Evolutionary conservation across 2,888 invertebrate species (phyloP), one percentile per base, ranked within the genome.

Genomic region (Dynastes grantii): DNA sequence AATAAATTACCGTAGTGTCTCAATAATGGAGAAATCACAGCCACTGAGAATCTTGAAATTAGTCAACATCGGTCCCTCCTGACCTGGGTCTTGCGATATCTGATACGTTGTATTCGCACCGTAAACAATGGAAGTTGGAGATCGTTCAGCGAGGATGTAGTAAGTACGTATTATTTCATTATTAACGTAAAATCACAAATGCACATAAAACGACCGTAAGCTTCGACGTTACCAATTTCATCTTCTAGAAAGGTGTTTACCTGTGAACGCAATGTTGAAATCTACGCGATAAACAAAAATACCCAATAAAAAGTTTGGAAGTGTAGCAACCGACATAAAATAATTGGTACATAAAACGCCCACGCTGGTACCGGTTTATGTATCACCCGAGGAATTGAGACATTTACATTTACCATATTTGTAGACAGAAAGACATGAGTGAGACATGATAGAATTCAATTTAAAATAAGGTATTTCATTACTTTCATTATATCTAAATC

Each of bases 1-100:
- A 83, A 84, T 84, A 85, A 83, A 84, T 84, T 84, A 84, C 81
- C 83, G 81, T 83, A 83, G 84, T 83, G 84, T 84, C 84, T 84
- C 84, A 84, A 84, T 85, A 81, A 81, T 78, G 29, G 61, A 76
- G 77, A 73, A 75, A 75, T 78, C 73, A 58, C 55, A 68, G 73
- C 73, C 61, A 75, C 73, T 67, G 71, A 73, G 71, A 61, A 61
- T 64, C 55, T 64, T 11, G 63, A 78, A 76, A 78, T 78, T 78
- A 71, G 77, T 78, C 70, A 78, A 78, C 61, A 71, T 3, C 58
- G 37, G n/a, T 32, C 27, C 51, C 22, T 61, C 27, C 49, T 40
- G 45, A 75, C 63, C 49, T 40, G 45, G 27, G 22, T 27, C 8
- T 8, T 45, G 40, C 61, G 73, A 75, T 55, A 75, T 75, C 63